Base-by-base conservation (phyloP, 2,113 vertebrate genomes). In the Zosterops japonicus region DNA sequence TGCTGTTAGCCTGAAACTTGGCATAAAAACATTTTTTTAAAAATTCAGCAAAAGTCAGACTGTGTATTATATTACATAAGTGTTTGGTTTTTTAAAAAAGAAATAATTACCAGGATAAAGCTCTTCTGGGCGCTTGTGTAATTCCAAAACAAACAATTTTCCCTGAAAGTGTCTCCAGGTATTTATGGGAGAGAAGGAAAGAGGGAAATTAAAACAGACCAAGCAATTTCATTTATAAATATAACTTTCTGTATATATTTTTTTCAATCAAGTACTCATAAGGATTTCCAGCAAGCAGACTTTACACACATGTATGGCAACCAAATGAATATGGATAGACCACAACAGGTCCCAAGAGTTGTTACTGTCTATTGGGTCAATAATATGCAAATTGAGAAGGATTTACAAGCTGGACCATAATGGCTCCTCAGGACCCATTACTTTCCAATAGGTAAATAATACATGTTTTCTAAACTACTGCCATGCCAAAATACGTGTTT, bases 351-450 rank as follows among this genome's bases (percentile, higher is more conserved):
- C 96, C 96, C 84, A 79, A n/a, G 95, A 95, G 80, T 4, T 95
- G 83, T 93, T 91, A 78, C 84, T 94, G 71, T 94, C 95, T 90
- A 52, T 82, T 96, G 95, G 96, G 83, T 94, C 96, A 94, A 95
- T 93, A 95, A 95, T 72, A 95, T 83, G 80, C 92, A 92, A 96
- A 89, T 91, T 94, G 81, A 95, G 93, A 96, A 95, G 94, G 93
- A 97, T 97, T 96, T 97, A 95, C 90, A 95, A 94, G 82, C 92
- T 74, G 94, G 76, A 65, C 82, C 87, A 52, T 97, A 97, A 97
- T 77, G 78, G 94, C 36, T 98, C 96, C 97, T 88, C 52, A 90
- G 97, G 95, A 97, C 89, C 95, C 92, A 96, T 98, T 97, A 97
- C 88, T 96, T 97, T 94, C 83, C 29, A 14, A 90, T 90, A 53